phyloP scores from a whole-genome alignment of 2,113 vertebrate species.

The Microtus pennsylvanicus region DNA sequence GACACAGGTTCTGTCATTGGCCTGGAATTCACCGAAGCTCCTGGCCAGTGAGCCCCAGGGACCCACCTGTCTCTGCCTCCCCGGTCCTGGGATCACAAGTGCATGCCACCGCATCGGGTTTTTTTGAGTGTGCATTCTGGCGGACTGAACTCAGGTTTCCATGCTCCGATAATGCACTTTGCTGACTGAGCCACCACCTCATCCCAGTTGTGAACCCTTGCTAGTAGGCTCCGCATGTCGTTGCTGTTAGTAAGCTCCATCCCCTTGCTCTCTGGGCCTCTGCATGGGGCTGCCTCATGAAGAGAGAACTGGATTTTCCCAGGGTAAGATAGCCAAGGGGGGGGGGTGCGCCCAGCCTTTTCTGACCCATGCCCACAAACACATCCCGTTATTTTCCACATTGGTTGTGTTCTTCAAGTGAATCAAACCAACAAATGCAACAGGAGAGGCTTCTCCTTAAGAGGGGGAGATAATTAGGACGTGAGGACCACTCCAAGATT shows the following conservation, averaged over 20 bases:
- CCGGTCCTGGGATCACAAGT: neutral
- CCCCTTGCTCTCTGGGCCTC: neutral
- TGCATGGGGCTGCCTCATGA: neutral
- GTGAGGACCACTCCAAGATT: neutral
- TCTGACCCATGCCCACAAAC: neutral
- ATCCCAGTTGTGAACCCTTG: neutral
- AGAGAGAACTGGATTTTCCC: neutral
- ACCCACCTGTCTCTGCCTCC: neutral
- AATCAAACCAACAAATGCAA: neutral
- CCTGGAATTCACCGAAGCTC: neutral
- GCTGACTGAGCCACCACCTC: neutral
- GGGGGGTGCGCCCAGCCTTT: neutral
- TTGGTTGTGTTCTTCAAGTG: neutral
- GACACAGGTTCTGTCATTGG: neutral
- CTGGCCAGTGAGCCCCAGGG: neutral
- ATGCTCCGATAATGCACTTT: neutral
- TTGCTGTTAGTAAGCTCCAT: neutral
- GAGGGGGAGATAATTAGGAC: neutral
- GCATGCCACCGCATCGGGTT: no score
- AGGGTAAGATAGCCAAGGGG: neutral
- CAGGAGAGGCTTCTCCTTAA: neutral
- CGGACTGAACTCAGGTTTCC: no score
- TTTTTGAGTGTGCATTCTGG: neutral
- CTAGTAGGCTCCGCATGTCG: accelerated
- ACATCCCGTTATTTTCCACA: neutral